These are phyloP conservation scores for Lates japonicus DNA, from an alignment of 2,797 vertebrate species.

Conservation along the genomic window DNA sequence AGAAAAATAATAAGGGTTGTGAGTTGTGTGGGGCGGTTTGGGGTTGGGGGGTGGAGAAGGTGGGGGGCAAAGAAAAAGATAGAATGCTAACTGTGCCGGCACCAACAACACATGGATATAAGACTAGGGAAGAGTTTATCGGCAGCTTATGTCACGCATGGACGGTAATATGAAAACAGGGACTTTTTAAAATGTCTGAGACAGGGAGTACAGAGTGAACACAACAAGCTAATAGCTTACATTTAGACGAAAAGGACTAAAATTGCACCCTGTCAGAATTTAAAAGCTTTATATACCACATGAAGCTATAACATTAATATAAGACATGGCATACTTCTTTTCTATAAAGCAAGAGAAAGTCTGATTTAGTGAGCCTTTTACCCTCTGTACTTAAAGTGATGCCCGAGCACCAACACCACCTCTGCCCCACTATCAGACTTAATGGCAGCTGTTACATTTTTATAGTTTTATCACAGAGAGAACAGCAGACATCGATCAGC, in stretches of 20 bases:
- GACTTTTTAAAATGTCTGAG: constrained; percentile 69
- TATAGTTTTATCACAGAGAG: neutral
- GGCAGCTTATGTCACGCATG: constrained; percentile 72
- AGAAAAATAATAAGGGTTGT: constrained; percentile 69
- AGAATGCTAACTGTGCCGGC: constrained; percentile 55
- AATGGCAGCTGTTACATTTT: neutral
- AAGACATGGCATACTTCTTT: neutral
- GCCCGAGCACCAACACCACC: neutral
- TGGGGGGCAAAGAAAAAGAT: constrained; percentile 37
- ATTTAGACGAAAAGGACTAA: constrained; percentile 41
- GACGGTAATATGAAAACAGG: constrained; percentile 68
- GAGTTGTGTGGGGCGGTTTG: constrained; percentile 40
- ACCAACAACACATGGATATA: constrained; percentile 49
- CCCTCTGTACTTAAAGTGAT: neutral
- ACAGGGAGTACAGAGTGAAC: constrained; percentile 46
- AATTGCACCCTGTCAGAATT: constrained; percentile 44
- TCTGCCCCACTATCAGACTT: neutral
- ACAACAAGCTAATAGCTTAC: constrained; percentile 54
- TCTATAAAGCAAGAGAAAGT: constrained; percentile 8
- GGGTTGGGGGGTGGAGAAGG: neutral
- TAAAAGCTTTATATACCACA: constrained; percentile 28
- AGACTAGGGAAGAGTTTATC: constrained; percentile 73
- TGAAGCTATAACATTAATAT: constrained; percentile 17
- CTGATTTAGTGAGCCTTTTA: neutral
- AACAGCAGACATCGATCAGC: neutral